Conservation (phyloP, 2,888 invertebrate species). For the Parnassius apollo region DNA sequence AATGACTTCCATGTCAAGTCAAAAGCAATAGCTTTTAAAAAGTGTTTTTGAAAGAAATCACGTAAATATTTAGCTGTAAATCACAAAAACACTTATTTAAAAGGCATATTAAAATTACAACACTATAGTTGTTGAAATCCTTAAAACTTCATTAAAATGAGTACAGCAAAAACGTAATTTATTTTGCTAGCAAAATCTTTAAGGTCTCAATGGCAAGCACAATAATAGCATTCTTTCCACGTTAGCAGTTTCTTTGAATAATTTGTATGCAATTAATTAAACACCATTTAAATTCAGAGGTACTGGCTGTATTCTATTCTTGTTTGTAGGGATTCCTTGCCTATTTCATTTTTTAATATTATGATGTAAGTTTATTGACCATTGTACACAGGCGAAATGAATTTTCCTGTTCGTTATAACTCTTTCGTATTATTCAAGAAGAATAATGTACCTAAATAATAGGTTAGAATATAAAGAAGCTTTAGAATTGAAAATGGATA, state of each 20-base stretch:
- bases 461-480: conserved; percentile 21
- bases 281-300: conserved; percentile 75
- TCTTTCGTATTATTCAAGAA: not conserved
- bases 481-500: conserved; percentile 30
- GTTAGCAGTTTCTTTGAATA: conserved; percentile 68
- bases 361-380: conserved; percentile 19
- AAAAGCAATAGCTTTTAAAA: too few species aligned
- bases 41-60: too few species aligned
- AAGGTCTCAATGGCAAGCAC: conserved; percentile 49
- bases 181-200: conserved; percentile 56
- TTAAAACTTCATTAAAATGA: not conserved
- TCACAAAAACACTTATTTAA: too few species aligned
- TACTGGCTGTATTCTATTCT: conserved; percentile 33
- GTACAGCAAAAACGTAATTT: conserved; percentile 53
- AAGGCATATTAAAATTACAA: too few species aligned
- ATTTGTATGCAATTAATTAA: conserved; percentile 77
- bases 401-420: conserved; percentile 9
- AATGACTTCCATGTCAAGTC: too few species aligned
- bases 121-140: not conserved
- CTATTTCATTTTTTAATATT: conserved; percentile 33
- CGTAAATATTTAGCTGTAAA: too few species aligned
- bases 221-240: conserved; percentile 57
- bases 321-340: conserved; percentile 31
- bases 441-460: conserved; percentile 15
- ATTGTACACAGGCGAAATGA: conserved; percentile 4